Base-by-base conservation (phyloP, 2,113 vertebrate species). In the Prinia subflava region DNA sequence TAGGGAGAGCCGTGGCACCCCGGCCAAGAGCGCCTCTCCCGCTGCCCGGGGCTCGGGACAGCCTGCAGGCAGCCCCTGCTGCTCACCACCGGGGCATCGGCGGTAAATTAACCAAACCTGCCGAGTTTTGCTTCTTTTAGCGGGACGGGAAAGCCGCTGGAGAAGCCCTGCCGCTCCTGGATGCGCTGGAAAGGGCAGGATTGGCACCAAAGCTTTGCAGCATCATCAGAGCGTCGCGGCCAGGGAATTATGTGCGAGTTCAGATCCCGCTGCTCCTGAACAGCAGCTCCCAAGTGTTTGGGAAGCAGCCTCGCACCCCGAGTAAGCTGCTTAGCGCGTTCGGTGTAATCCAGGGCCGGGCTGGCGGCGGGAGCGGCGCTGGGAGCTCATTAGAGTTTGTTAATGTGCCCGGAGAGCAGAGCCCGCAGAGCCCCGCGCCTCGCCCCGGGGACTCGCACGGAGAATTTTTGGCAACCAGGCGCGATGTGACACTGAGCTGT, bases 401-500 rank as follows among this genome's bases (percentile, higher is more conserved):
- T 82, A 82, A 90, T 92, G 30, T 5, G 64, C 65, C 7, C 18
- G 14, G 88, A 9, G 44, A 41, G 73, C 44, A 25, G 70, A 44
- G 83, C 35, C 90, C 57, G 47, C 33, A 10, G 22, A 68, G 47
- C 67, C 1, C 63, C 47, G 6, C 5, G 11, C 82, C 11, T 28
- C 42, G 7, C 7, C 35, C 13, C 6, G 6, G 27, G 37, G 7
- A 23, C 73, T 60, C 41, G 90, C 88, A 47, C 9, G 0, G 46
- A 19, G 35, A 15, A 13, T 22, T 50, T 67, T 37, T 42, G 49
- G 65, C 57, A 28, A 15, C 70, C 8, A 24, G 60, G 69, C 3
- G 7, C 33, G 15, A 20, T 7, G 0, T 4, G 23, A 19, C 0
- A 0, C 23, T 1, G 81, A 68, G 71, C 1, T 22, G 47, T 19